A percentile compares a stretch with the other conserved stretches of the same genome.
These are phyloP conservation scores for Encarsia formosa DNA, from an alignment of 2,888 invertebrate genomes.

Conservation along the genomic window DNA sequence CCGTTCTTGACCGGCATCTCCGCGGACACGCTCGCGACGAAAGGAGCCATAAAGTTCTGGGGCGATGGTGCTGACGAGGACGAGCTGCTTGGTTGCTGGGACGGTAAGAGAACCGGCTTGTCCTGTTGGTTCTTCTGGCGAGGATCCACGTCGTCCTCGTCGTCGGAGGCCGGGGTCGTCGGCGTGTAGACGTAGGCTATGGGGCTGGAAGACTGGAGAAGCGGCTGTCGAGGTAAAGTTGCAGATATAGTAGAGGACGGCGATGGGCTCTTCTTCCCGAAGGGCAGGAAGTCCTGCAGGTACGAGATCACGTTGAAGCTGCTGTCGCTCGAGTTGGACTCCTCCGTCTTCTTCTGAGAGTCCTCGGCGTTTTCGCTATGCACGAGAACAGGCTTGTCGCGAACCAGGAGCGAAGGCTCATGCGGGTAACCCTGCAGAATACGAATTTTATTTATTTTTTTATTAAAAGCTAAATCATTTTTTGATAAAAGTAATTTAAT, in stretches of 20 bases:
- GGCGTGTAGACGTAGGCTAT: conserved; percentile 66
- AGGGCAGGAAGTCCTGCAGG: conserved; percentile 52
- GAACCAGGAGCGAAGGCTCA: conserved; percentile 31
- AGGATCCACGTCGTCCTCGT: conserved; percentile 26
- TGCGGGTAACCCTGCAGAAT: conserved; percentile 10
- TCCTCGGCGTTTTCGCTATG: conserved; percentile 40
- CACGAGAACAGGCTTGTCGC: conserved; percentile 52
- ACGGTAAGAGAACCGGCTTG: conserved; percentile 43
- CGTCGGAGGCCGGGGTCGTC: conserved; percentile 50
- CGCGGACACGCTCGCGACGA: conserved; percentile 63
- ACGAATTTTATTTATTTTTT: neutral
- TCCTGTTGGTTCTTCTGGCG: conserved; percentile 28
- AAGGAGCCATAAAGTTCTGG: conserved; percentile 65
- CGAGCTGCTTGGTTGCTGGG: conserved; percentile 46
- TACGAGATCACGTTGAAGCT: conserved; percentile 52
- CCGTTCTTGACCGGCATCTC: conserved; percentile 58
- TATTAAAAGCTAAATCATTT: too few relatives aligned
- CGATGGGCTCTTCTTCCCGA: conserved; percentile 35
- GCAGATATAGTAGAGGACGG: conserved; percentile 36
- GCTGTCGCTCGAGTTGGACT: conserved; percentile 32
- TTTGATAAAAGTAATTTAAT: too few relatives aligned
- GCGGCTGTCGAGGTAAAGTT: conserved; percentile 42
- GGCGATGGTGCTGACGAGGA: conserved; percentile 51
- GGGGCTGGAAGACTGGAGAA: conserved; percentile 54
- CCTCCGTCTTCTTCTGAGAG: conserved; percentile 16